Base-by-base conservation (phyloP, 2,888 invertebrate species). In the Hydroisotoma schaefferi region DNA sequence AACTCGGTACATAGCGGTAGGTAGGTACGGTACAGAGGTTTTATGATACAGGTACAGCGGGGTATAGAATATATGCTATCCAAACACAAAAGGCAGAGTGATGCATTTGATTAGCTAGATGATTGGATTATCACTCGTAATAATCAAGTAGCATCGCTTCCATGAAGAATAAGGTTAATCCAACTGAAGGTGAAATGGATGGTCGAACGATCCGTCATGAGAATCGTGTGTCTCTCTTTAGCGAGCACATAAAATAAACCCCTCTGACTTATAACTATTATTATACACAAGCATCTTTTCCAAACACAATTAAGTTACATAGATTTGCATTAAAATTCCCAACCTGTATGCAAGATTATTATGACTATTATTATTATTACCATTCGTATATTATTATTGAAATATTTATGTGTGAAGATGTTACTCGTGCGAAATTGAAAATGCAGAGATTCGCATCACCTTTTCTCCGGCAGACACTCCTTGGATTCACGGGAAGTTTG, bases 51-150 rank as follows among this genome's bases (percentile, higher is more conserved):
- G n/a, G n/a, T n/a, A n/a, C n/a, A n/a, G n/a, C n/a, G n/a, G n/a
- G n/a, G n/a, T n/a, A n/a, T n/a, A n/a, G n/a, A n/a, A n/a, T n/a
- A n/a, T n/a, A n/a, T n/a, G n/a, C n/a, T n/a, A n/a, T n/a, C n/a
- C n/a, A n/a, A n/a, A 46, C 22, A 46, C 23, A 25, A 46, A 25
- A 23, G 23, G 5, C 46, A 53, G n/a, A 27, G 40, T 40, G 54
- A 59, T 62, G 58, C 55, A 55, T 49, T 58, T 55, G 62, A 62
- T 62, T 55, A 57, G 48, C 55, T 43, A 26, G 44, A 59, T 58
- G 62, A 62, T 62, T 58, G 58, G 52, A 44, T 58, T 62, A 61
- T 61, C 61, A 57, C 40, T 54, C 43, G 15, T 26, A 38, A 54
- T 54, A 57, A 61, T 57, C 61, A 61, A 53, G 57, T 57, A 57